These are phyloP conservation scores for Caenorhabditis sp. DNA, from an alignment of 2,888 invertebrate species.

Conservation along the genomic window DNA sequence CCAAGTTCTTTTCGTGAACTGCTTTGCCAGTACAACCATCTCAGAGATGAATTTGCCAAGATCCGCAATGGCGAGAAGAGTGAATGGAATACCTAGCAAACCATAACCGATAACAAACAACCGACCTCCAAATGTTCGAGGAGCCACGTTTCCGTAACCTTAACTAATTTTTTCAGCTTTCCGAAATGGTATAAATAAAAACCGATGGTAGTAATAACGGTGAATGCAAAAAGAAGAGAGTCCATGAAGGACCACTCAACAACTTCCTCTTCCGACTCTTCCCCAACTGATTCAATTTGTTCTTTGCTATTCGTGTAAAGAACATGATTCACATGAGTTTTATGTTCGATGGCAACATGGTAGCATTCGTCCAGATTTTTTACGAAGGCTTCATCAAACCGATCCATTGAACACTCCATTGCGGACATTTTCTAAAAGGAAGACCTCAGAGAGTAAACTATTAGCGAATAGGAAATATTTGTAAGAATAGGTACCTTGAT, in stretches of 20 bases:
- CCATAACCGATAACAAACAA: constrained; percentile 77
- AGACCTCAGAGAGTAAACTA: no score
- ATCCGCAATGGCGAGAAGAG: constrained; percentile 77
- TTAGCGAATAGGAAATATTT: background rate
- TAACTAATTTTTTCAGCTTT: background rate
- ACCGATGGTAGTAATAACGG: constrained; percentile 78
- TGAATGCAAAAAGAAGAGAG: constrained; percentile 75
- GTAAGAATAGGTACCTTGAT: constrained; percentile 60
- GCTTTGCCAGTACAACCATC: constrained; percentile 63
- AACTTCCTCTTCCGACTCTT: constrained; percentile 44
- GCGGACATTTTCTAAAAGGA: constrained; percentile 33
- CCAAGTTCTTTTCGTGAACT: constrained; percentile 41
- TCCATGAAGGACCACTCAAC: constrained; percentile 76
- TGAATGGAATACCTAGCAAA: constrained; percentile 76
- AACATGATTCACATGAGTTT: constrained; percentile 63
- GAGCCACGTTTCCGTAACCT: constrained; percentile 78
- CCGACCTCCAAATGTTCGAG: constrained; percentile 74
- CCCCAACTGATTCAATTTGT: constrained; percentile 58
- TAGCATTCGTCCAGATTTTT: constrained; percentile 69
- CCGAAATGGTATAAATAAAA: background rate
- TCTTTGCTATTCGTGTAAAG: constrained; percentile 63
- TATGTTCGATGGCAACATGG: constrained; percentile 67
- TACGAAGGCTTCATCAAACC: constrained; percentile 59
- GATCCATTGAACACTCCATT: constrained; percentile 54
- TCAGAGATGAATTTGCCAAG: constrained; percentile 77